Evolutionary conservation across 2,113 vertebrate genomes (phyloP), one percentile per base, ranked within the genome.

Genomic region (Pteruthius melanotis): DNA sequence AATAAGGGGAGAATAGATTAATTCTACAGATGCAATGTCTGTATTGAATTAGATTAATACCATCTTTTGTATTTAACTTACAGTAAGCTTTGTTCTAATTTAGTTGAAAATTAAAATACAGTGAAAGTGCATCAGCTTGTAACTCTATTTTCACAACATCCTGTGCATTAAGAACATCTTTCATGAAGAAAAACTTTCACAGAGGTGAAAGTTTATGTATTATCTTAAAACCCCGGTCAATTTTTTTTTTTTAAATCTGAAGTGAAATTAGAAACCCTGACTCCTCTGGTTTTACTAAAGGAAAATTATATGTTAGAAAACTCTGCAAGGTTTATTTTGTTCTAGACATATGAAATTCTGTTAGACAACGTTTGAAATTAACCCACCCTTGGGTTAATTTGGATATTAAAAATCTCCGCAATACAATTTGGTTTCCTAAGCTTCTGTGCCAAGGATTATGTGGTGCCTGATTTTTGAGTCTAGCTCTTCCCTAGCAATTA

Each of bases 391-490:
- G 74, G 15, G n/a, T n/a, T n/a, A n/a, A n/a, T 8, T 63, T 84
- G 17, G 24, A 45, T 78, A 87, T 75, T 77, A 66, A 87, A 90
- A 78, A 56, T 35, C 45, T 75, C 63, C 5, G 84, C 50, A 84
- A 91, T 57, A 82, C 50, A 22, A 82, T n/a, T 85, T 89, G 44
- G 47, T 49, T 93, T 78, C 40, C 44, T 64, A 44, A 44, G 35
- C 15, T 94, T 84, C 31, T 84, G 22, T 89, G 90, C 65, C 74
- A 97, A 68, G 40, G 61, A 93, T 94, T 84, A 82, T 64, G 44
- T 75, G 39, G 40, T 84, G 13, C 35, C 68, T 64, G 35, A 89
- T 64, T 93, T 91, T 79, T 52, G 19, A 84, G 10, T 64, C 21
- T 63, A 89, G 19, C 27, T 78, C 35, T 66, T 89, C 59, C 49